Percentiles rank a stretch among this genome's conserved stretches.
phyloP scores from a whole-genome alignment of 2,113 vertebrate genomes.

The Mugil cephalus region DNA sequence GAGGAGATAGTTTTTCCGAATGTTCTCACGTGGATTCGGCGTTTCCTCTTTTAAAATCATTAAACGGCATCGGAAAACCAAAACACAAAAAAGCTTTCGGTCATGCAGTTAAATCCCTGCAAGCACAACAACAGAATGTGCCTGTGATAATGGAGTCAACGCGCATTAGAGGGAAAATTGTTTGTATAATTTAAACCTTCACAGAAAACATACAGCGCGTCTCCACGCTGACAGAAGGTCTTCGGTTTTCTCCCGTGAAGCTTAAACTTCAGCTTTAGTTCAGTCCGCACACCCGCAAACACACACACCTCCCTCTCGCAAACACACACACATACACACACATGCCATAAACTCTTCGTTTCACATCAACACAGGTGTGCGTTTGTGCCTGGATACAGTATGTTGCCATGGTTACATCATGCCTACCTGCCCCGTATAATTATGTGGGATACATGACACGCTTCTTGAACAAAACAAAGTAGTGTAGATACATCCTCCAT shows the following conservation, averaged over 20 bases:
- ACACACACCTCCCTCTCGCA: slow-evolving; percentile 17
- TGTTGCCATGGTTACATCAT: slow-evolving; percentile 77
- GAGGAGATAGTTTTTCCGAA: neutral
- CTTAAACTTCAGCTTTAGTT: slow-evolving; percentile 43
- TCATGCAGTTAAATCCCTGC: neutral
- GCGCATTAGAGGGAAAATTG: neutral
- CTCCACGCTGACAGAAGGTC: slow-evolving; percentile 30
- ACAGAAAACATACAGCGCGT: neutral
- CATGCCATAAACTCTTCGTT: neutral
- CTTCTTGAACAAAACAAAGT: slow-evolving; percentile 45
- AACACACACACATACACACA: slow-evolving; percentile 7
- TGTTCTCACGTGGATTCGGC: neutral
- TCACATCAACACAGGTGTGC: slow-evolving; percentile 68
- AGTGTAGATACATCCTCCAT: slow-evolving; percentile 30
- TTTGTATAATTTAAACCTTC: slow-evolving; percentile 2
- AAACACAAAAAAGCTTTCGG: neutral
- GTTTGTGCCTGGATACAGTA: slow-evolving; percentile 33
- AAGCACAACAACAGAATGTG: neutral
- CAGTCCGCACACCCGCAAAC: slow-evolving; percentile 19
- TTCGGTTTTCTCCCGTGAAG: slow-evolving; percentile 66
- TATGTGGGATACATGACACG: slow-evolving; percentile 61
- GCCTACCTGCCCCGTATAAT: slow-evolving; percentile 69
- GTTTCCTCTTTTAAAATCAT: neutral
- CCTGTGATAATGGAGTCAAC: neutral
- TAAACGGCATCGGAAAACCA: neutral